Base-by-base conservation (phyloP, 2,797 vertebrate species). In the Sternotherus odoratus region DNA sequence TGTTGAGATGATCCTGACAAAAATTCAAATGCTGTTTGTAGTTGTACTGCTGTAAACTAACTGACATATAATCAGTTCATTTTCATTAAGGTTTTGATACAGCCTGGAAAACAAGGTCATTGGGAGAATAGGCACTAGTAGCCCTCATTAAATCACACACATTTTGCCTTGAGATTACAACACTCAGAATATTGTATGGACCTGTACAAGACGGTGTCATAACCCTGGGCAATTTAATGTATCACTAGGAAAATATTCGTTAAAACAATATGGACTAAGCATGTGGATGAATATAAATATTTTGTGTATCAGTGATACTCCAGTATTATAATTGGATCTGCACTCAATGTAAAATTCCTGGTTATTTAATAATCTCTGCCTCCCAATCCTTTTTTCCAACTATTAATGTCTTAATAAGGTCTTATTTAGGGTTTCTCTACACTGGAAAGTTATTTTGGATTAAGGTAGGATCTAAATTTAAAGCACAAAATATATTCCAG, bases 21-120 rank as follows among this genome's bases (percentile, higher is more conserved):
- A 91, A 94, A 91, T 54, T 6, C 66, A 95, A 88, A 91, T 88
- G 51, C 66, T 46, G 1, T n/a, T 5, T 8, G 21, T 89, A 95
- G 80, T 86, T 95, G 84, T 51, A 53, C 77, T 74, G 7, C 19
- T 88, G 53, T 83, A 86, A 94, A 89, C 77, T 23, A 78, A 89
- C 4, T 63, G 69, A n/a, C 66, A 30, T 91, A 28, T 39, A 91
- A 69, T 33, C 56, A 60, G 23, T 95, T 91, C 83, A 81, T 53
- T 96, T 95, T 87, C 28, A 63, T 21, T 88, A 21, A 79, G 57
- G 8, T 78, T 92, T 13, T 89, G 46, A 78, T 83, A 84, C 82
- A 88, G 19, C 6, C 91, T 63, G 2, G 89, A 83, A 95, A 79
- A 36, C 16, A 91, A 81, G 91, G 5, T 5, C 79, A 6, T 85